Percentiles rank a stretch among this genome's conserved stretches.
Evolutionary conservation across 1,140 invertebrate species (phyloP).

Genomic region (Atta cephalotes): DNA sequence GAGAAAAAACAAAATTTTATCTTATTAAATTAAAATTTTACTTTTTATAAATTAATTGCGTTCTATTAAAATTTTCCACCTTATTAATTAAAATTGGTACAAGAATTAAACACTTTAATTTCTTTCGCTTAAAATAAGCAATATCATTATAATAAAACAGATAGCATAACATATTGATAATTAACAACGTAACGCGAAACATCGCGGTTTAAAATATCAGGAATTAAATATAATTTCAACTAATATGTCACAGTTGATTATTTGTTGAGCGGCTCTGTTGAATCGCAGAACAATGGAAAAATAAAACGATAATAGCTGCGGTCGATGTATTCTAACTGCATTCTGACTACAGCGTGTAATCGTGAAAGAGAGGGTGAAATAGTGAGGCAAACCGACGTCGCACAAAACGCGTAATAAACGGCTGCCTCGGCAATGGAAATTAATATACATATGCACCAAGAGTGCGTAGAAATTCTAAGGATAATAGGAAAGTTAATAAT

Average conservation of each 20-base stretch:
- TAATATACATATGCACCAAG: constrained; percentile 21
- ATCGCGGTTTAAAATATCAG: not conserved
- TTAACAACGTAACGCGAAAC: not conserved
- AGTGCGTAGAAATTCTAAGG: constrained; percentile 42
- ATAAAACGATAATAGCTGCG: not conserved
- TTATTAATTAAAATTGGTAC: not conserved
- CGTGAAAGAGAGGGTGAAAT: not conserved
- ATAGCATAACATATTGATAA: not conserved
- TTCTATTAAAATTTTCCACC: not conserved
- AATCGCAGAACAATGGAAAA: not conserved
- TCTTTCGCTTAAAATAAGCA: not conserved
- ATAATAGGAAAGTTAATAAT: constrained; percentile 60
- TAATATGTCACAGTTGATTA: not conserved
- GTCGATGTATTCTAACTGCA: not conserved
- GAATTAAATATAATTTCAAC: not conserved
- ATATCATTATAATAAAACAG: not conserved
- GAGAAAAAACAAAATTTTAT: not conserved
- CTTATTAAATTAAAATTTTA: not conserved
- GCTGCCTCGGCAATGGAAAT: not conserved
- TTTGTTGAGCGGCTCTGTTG: not conserved
- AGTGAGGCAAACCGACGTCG: not conserved
- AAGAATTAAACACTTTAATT: not conserved
- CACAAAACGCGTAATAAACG: constrained; percentile 34
- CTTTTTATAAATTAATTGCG: no score
- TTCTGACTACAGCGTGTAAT: constrained; percentile 3